Evolutionary conservation across 2,113 vertebrate genomes (phyloP).

Genomic region (Corythornis madagascariensis): DNA sequence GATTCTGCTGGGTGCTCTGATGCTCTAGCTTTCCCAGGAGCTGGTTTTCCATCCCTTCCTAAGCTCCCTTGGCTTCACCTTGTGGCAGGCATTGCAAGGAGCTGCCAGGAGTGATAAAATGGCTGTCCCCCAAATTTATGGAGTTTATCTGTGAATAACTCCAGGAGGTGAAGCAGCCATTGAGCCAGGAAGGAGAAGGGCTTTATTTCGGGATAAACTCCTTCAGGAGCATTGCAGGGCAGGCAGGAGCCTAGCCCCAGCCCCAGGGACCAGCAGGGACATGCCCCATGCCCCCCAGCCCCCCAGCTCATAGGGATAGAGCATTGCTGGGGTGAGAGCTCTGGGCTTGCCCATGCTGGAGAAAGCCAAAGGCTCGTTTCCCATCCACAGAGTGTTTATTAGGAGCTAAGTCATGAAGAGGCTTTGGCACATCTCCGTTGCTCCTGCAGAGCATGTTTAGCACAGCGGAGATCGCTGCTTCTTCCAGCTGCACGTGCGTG

Average conservation of each 20-base stretch:
- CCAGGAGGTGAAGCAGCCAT: slow-evolving; percentile 40
- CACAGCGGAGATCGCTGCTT: background rate
- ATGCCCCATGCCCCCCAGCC: accelerated
- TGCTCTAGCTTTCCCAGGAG: accelerated
- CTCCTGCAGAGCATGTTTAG: slow-evolving; percentile 3
- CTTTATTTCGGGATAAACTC: background rate
- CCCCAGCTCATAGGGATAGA: background rate
- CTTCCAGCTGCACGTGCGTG: background rate
- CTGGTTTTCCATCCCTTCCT: background rate
- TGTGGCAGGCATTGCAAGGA: slow-evolving; percentile 22
- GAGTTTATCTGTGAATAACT: slow-evolving; percentile 70
- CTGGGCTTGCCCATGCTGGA: accelerated
- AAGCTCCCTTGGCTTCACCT: slow-evolving; percentile 14
- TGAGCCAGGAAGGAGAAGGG: background rate
- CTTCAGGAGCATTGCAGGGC: background rate
- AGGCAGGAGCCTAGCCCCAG: background rate
- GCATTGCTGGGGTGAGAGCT: accelerated
- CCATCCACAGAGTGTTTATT: background rate
- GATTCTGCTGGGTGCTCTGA: accelerated
- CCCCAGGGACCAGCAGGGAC: background rate
- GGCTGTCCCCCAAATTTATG: slow-evolving; percentile 69
- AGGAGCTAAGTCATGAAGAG: slow-evolving; percentile 43
- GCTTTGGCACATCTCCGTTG: slow-evolving; percentile 8
- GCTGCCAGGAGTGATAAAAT: slow-evolving; percentile 67
- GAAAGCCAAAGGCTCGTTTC: background rate